Evolutionary conservation across 2,797 vertebrate genomes (phyloP).

Genomic region (Gorsachius magnificus): DNA sequence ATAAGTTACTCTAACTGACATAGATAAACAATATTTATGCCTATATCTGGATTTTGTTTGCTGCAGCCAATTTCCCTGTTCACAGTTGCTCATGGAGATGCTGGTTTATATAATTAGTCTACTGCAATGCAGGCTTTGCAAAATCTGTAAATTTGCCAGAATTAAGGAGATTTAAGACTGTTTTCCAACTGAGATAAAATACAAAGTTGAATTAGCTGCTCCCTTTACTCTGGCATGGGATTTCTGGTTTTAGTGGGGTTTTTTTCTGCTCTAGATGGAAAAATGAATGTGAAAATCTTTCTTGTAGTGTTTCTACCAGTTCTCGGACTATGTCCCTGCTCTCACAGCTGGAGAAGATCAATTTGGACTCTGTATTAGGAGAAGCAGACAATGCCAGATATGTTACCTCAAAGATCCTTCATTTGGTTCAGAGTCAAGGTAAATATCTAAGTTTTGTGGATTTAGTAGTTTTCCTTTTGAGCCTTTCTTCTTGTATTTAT

Average conservation of each 20-base stretch:
- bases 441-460: not conserved
- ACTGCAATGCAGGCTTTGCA: not conserved
- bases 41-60: not conserved
- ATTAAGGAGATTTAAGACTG: not conserved
- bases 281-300: not conserved
- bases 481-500: not conserved
- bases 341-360: constrained; percentile 91
- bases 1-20: not conserved
- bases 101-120: not conserved
- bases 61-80: not conserved
- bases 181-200: not conserved
- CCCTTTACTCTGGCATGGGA: not conserved
- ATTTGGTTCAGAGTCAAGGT: constrained; percentile 97
- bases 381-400: constrained; percentile 85
- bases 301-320: constrained; percentile 83
- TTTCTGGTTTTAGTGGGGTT: not conserved
- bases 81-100: not conserved
- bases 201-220: not conserved
- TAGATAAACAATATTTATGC: not conserved
- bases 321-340: constrained; percentile 88
- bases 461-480: not conserved
- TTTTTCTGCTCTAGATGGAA: not conserved
- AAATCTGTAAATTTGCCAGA: not conserved
- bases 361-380: constrained; percentile 76
- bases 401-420: constrained; percentile 93